A percentile compares a stretch with the other conserved stretches of the same genome.
These are phyloP conservation scores for Pteromalus puparum DNA, from an alignment of 1,140 invertebrate species.

Conservation along the genomic window DNA sequence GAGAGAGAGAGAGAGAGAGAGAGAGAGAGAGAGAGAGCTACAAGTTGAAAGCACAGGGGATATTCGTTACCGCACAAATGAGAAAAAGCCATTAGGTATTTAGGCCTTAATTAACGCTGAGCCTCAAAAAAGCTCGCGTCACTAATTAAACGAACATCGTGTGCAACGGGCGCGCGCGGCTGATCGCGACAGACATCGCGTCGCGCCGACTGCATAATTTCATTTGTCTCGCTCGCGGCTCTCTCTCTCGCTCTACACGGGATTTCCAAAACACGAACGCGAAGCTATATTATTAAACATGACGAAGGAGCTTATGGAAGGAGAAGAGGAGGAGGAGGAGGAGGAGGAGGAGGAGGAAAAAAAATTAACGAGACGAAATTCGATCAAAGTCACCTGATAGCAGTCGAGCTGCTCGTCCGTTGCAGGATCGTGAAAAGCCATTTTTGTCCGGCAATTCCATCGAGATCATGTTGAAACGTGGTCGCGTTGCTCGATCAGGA, in stretches of 20 bases:
- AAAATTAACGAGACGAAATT: conserved; percentile 1
- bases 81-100: conserved; percentile 40
- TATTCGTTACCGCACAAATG: neutral
- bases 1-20: too few relatives aligned
- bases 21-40: neutral
- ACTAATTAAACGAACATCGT: conserved; percentile 28
- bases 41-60: neutral
- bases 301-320: neutral
- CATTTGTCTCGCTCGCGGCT: conserved; percentile 13
- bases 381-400: conserved; percentile 54
- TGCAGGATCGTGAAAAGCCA: conserved; percentile 46
- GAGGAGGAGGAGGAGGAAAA: neutral
- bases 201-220: conserved; percentile 19
- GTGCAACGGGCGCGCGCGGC: neutral
- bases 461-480: neutral
- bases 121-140: conserved; percentile 7
- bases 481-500: conserved; percentile 50
- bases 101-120: conserved; percentile 33
- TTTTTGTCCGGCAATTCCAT: conserved; percentile 56
- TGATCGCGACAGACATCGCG: conserved; percentile 2
- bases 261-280: conserved; percentile 3
- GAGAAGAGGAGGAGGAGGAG: neutral
- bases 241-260: neutral
- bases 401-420: conserved; percentile 45
- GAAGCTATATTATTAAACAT: neutral